phyloP scores from a whole-genome alignment of 2,797 vertebrate species.

The Perdix hodgsoniae region DNA sequence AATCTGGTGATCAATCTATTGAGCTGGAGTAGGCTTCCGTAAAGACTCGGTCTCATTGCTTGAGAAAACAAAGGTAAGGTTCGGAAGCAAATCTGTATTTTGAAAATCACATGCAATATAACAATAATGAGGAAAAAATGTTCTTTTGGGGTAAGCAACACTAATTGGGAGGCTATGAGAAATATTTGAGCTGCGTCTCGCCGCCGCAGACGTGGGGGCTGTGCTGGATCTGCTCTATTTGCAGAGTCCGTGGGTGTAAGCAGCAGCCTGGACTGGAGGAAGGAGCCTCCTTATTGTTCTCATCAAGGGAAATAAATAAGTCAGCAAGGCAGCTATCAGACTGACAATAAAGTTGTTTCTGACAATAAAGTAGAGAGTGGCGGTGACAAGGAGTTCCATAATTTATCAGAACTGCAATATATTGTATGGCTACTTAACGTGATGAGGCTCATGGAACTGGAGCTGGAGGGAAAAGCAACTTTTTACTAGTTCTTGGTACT shows the following conservation, averaged over 20 bases:
- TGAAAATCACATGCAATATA: neutral
- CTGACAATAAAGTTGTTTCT: neutral
- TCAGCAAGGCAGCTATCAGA: neutral
- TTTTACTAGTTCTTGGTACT: neutral
- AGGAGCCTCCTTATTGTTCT: neutral
- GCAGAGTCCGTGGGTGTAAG: neutral
- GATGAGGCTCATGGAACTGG: neutral
- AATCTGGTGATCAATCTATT: accelerated
- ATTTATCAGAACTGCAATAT: neutral
- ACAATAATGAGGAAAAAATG: neutral
- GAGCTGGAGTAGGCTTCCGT: neutral
- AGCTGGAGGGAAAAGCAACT: neutral
- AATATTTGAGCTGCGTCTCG: accelerated
- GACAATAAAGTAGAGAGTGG: neutral
- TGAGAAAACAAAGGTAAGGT: neutral
- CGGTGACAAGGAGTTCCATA: neutral
- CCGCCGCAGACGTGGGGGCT: neutral
- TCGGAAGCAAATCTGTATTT: neutral
- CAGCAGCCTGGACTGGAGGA: neutral
- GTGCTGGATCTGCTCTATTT: neutral
- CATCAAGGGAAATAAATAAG: neutral
- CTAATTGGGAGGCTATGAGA: neutral
- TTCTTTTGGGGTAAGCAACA: neutral
- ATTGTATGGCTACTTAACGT: neutral
- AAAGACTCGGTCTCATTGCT: neutral